Evolutionary conservation across 2,888 invertebrate genomes (phyloP).

Genomic region (Lepidochitona cinerea): DNA sequence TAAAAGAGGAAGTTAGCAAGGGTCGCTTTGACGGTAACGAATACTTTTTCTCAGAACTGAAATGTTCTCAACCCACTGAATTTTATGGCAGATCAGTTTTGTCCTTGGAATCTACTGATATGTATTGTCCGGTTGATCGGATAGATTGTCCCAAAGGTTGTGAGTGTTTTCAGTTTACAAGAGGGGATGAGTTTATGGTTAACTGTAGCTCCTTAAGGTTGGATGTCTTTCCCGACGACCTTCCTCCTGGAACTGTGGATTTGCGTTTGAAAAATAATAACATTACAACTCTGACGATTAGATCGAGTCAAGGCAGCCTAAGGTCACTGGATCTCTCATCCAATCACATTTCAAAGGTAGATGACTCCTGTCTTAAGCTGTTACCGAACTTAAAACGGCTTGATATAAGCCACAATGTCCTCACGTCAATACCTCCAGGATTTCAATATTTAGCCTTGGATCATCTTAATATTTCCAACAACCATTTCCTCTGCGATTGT

Average conservation of each 20-base stretch:
- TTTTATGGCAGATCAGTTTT: background rate
- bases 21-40: background rate
- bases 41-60: background rate
- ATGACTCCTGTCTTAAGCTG: background rate
- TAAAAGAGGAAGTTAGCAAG: background rate
- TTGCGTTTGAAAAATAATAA: background rate
- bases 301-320: background rate
- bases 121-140: background rate
- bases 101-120: background rate
- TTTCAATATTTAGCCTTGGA: background rate
- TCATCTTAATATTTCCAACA: background rate
- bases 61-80: background rate
- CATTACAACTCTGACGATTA: background rate
- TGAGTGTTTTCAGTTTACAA: background rate
- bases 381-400: background rate
- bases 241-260: background rate
- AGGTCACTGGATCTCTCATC: background rate
- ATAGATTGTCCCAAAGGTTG: background rate
- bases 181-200: background rate
- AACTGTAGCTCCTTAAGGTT: background rate
- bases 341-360: background rate
- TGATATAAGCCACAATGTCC: background rate
- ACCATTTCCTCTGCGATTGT: background rate
- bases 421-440: background rate
- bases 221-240: background rate